Evolutionary conservation across 2,113 vertebrate species (phyloP), one percentile per base, ranked within the genome.

Genomic region (Mugil cephalus): DNA sequence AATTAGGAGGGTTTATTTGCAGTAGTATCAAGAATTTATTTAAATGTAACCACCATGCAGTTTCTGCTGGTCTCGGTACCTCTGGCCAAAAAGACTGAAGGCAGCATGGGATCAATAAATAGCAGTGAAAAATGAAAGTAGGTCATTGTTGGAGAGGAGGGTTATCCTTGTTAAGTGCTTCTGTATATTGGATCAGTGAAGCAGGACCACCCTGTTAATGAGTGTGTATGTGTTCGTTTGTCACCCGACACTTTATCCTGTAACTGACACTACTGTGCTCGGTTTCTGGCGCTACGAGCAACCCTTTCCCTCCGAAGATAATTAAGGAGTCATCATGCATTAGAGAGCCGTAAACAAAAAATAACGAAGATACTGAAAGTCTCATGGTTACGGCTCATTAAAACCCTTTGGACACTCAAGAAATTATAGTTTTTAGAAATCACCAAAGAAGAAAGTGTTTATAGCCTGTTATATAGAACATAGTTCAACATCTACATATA

Each of bases 191-290:
- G 40, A 50, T 46, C 43, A 67, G 2, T 74, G 61, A 46, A 72
- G 74, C 64, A 71, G 52, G 8, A 58, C 74, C 47, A 74, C 13
- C n/a, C 43, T 46, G 30, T 60, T 6, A 17, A 17, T 30, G 12
- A 64, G 42, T 46, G 30, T 60, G 10, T 17, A 17, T 30, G 12
- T 68, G 42, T 39, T 52, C 18, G 18, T 40, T 15, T 64, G 76
- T 67, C 56, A 84, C 36, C 42, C 71, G 71, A 85, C 8, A 56
- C 66, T 54, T 43, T n/a, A 14, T 14, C 34, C 52, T 60, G 62
- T 50, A 58, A 71, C 52, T 39, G 58, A 83, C 38, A 53, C 63
- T 24, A 30, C 10, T 19, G 6, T 12, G 10, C 21, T 21, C 17
- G 46, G 40, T 30, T 53, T 63, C 56, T 38, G 35, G 36, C 19